These are phyloP conservation scores for Embiotoca jacksoni DNA, from an alignment of 2,113 vertebrate genomes.

Conservation along the genomic window DNA sequence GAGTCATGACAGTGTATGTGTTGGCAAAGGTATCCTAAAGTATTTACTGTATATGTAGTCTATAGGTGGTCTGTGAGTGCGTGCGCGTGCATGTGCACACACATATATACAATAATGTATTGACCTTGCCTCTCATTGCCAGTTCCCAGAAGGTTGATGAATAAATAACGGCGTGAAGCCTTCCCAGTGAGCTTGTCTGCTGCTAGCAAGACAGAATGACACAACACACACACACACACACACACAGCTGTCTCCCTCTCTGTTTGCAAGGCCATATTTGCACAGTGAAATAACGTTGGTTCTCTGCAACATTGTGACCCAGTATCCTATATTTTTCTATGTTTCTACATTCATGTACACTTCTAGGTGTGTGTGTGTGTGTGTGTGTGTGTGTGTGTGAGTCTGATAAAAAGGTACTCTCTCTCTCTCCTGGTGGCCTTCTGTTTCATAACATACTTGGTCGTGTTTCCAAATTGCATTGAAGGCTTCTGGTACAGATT, in stretches of 20 bases:
- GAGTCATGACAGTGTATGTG: conserved; percentile 38
- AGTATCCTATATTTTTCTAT: conserved; percentile 37
- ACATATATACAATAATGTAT: conserved; percentile 56
- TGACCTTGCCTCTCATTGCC: conserved; percentile 76
- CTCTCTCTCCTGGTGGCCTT: conserved; percentile 6
- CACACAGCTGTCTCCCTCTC: conserved; percentile 36
- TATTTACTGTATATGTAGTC: conserved; percentile 47
- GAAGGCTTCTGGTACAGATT: conserved; percentile 14
- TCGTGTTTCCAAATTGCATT: conserved; percentile 3
- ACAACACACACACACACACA: conserved; percentile 8
- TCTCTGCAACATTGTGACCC: conserved; percentile 38
- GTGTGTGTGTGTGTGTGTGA: not conserved
- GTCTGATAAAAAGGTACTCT: no score
- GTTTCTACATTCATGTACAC: conserved; percentile 26
- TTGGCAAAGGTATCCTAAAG: conserved; percentile 41
- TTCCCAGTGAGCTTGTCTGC: conserved; percentile 60
- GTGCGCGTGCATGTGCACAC: not conserved
- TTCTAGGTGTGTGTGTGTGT: not conserved
- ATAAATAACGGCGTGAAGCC: conserved; percentile 79
- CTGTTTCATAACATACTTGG: not conserved
- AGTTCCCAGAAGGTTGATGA: conserved; percentile 79
- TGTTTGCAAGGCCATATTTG: conserved; percentile 64
- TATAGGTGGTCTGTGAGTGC: conserved; percentile 44
- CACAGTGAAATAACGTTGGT: conserved; percentile 61
- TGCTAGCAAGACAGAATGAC: conserved; percentile 65